Evolutionary conservation across 1,140 invertebrate genomes (phyloP).

Genomic region (Pectinophora gossypiella): DNA sequence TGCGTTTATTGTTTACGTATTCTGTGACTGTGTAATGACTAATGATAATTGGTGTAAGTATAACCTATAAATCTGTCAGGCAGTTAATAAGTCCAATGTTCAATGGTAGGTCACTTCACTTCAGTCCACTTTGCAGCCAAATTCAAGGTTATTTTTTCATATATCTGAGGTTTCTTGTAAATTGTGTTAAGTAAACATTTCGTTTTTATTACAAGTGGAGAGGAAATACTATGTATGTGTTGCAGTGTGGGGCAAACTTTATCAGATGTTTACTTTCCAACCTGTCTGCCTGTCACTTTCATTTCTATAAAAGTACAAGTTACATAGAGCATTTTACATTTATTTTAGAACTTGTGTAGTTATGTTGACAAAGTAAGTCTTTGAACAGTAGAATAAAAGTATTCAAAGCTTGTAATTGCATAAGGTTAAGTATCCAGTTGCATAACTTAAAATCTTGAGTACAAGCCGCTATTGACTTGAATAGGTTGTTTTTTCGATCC

Average conservation of each 20-base stretch:
- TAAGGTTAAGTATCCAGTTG: too few relatives aligned
- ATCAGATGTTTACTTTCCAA: not conserved
- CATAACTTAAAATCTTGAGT: not conserved
- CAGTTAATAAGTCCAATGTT: constrained; percentile 58
- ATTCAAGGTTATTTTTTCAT: constrained; percentile 48
- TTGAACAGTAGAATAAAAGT: too few relatives aligned
- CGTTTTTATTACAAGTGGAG: not conserved
- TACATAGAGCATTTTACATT: too few relatives aligned
- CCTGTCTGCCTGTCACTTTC: not conserved
- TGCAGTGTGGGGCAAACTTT: not conserved
- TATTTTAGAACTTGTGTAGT: too few relatives aligned
- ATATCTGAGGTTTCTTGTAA: not conserved
- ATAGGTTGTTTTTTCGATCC: not conserved
- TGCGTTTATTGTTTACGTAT: constrained; percentile 11
- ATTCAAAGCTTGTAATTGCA: too few relatives aligned
- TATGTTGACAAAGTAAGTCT: too few relatives aligned
- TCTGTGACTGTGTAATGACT: constrained; percentile 14
- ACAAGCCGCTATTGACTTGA: not conserved
- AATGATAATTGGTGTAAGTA: constrained; percentile 19
- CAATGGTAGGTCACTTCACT: constrained; percentile 52
- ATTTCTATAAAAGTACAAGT: not conserved
- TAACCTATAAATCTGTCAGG: constrained; percentile 69
- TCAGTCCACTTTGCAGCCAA: constrained; percentile 39
- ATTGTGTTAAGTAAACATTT: too few relatives aligned
- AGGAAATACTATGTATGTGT: not conserved